These are phyloP conservation scores for Okapia johnstoni DNA, from an alignment of 2,113 vertebrate genomes.

Conservation along the genomic window DNA sequence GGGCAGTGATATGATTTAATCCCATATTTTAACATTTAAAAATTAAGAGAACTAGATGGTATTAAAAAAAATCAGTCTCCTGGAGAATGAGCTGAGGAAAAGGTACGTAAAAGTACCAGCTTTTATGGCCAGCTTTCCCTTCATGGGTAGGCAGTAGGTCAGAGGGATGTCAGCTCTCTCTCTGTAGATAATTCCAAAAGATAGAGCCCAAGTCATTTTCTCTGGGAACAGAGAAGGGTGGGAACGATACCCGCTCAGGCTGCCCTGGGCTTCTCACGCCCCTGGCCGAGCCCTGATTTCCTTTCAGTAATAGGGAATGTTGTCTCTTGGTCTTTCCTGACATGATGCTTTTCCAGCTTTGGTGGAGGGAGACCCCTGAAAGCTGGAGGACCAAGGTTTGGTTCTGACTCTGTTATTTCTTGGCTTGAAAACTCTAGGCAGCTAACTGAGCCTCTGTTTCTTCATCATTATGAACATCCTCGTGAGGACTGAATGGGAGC, in stretches of 20 bases:
- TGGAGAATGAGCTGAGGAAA: background rate
- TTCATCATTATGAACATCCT: background rate
- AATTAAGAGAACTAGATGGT: constrained; percentile 67
- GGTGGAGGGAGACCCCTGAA: background rate
- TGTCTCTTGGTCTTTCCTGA: background rate
- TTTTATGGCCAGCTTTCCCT: background rate
- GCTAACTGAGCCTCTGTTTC: background rate
- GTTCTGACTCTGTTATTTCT: background rate
- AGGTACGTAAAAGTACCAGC: background rate
- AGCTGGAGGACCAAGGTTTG: background rate
- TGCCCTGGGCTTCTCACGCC: background rate
- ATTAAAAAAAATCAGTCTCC: constrained; percentile 37
- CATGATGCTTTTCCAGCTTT: background rate
- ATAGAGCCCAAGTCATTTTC: background rate
- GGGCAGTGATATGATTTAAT: constrained; percentile 65
- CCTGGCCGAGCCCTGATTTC: background rate
- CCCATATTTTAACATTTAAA: constrained; percentile 57
- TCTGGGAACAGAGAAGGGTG: background rate
- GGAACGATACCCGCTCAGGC: background rate
- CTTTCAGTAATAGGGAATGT: background rate
- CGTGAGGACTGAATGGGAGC: background rate
- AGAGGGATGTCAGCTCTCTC: background rate
- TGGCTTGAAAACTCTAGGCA: background rate
- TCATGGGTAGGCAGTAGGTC: background rate
- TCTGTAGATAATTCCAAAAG: background rate